Evolutionary conservation across 2,797 vertebrate genomes (phyloP), one percentile per base, ranked within the genome.

Genomic region (Ptychadena robeensis): DNA sequence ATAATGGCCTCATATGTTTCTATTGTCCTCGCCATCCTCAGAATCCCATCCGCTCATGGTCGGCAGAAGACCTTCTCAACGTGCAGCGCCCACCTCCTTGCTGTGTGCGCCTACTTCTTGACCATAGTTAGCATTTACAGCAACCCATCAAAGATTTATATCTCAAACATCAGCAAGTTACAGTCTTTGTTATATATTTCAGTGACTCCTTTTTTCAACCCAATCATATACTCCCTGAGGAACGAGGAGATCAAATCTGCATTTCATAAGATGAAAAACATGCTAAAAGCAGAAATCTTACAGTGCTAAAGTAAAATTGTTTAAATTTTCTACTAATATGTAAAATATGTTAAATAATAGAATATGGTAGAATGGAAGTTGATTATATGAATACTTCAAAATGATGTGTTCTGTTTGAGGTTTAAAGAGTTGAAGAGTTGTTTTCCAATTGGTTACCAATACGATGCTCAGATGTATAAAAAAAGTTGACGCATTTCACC

Each of bases 221-320:
- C 87, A 1, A 31, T 86, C 30, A 87, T 87, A 32, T 89, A 89
- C 12, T 87, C 72, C 64, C 81, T 87, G 9, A 86, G 67, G 40
- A 87, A 85, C 34, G 86, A 87, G 64, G 87, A 87, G n/a, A 32
- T 67, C 18, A 34, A 12, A 27, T n/a, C 9, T 28, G 65, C 65
- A 18, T 2, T 67, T 9, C 6, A 40, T 2, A 44, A 69, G 2
- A 9, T 53, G 8, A 53, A 53, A 53, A n/a, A 9, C 11, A 9
- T 10, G 1, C 9, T 38, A 5, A 38, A 4, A 38, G 11, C 37
- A 4, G 1, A 38, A 38, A 38, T 1, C 9, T 3, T 3, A 3
- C 34, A 35, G 8, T 35, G 3, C 34, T n/a, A n/a, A n/a, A n/a
- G n/a, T n/a, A n/a, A n/a, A n/a, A n/a, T n/a, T n/a, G n/a, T n/a